Conservation (phyloP, 2,113 vertebrate genomes). For the Cyanoderma ruficeps region DNA sequence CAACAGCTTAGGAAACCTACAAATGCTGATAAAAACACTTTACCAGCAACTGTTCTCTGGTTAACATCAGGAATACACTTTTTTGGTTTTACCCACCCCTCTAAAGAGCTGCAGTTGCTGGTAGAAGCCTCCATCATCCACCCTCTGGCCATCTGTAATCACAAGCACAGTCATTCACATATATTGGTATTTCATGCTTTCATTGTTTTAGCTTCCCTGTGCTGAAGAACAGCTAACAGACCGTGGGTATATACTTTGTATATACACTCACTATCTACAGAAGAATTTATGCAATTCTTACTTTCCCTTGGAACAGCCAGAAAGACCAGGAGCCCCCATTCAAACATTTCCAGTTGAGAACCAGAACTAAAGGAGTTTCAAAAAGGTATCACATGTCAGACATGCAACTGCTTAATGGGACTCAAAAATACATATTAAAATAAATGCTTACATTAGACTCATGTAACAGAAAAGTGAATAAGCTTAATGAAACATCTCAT, state of each 20-base stretch:
- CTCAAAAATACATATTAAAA: not conserved
- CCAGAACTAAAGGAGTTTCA: not conserved
- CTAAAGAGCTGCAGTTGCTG: not conserved
- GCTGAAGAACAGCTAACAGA: not conserved
- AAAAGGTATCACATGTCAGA: not conserved
- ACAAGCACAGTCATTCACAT: not conserved
- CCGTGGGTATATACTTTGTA: too few species aligned
- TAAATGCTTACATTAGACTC: not conserved
- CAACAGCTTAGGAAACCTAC: not conserved
- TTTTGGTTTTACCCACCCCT: not conserved
- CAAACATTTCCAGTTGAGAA: not conserved
- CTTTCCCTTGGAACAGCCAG: not conserved
- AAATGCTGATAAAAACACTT: not conserved
- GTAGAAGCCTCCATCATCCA: not conserved
- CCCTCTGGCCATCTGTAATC: not conserved
- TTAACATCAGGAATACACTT: not conserved
- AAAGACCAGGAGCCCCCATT: not conserved
- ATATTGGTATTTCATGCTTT: fast-evolving
- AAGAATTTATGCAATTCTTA: not conserved
- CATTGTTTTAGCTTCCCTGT: not conserved
- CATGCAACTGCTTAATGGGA: not conserved
- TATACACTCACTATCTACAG: not conserved
- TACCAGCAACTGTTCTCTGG: not conserved
- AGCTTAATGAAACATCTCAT: not conserved
- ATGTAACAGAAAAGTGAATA: not conserved